Base-by-base conservation (phyloP, 2,797 vertebrate species). In the Lepus townsendii region DNA sequence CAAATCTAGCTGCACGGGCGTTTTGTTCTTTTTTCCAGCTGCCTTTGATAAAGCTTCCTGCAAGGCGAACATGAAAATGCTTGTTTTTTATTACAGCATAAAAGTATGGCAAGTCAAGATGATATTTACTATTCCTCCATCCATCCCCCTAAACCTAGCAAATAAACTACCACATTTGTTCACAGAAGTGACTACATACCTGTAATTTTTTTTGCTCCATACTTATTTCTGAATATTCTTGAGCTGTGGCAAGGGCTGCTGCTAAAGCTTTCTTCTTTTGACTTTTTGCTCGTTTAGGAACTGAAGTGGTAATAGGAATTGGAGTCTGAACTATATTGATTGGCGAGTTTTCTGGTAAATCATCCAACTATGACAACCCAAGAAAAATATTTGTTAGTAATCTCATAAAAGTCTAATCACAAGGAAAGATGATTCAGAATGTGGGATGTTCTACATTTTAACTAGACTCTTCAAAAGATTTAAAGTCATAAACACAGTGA, bases 151-250 rank as follows among this genome's bases (percentile, higher is more conserved):
- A 42, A 75, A 52, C 2, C 32, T 83, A 78, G 2, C 62, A 85
- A 26, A 57, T 60, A 65, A 89, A 83, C 4, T 13, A 32, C 6
- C 71, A 62, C 19, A 90, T 26, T 42, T 76, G 42, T 57, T 83
- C 83, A 38, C 22, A 90, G 82, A 89, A 88, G 69, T 47, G 24
- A 80, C 38, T 42, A 95, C 92, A 77, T 69, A 99, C 99, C 98
- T 99, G 99, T 69, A 99, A 98, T 91, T 99, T 99, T 97, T 99
- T 99, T 98, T 99, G 99, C 95, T 99, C 99, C 99, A 99, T 99
- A 98, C 99, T 99, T 97, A 99, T 99, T 98, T 99, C 99, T 1
- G 99, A 99, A 98, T 99, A 99, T 96, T 99, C 99, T 97, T 99
- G 99, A 90, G 99, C 99, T 17, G 99, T 99, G 93, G 99, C 99